Evolutionary conservation across 1,140 invertebrate species (phyloP), one percentile per base, ranked within the genome.

Genomic region (Hirudo medicinalis): DNA sequence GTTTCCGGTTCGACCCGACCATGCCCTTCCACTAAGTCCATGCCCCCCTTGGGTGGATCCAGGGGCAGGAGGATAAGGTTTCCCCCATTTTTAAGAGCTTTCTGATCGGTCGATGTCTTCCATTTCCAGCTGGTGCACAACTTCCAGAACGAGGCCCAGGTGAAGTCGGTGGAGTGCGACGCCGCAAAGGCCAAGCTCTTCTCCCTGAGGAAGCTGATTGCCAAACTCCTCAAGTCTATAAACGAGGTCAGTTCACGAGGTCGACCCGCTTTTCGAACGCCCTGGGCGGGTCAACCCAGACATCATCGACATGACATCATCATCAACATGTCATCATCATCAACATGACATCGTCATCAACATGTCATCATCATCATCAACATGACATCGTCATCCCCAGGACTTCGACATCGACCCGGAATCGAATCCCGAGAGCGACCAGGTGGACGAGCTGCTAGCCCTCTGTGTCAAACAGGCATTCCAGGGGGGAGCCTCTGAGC

Each of bases 401-500:
- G 80, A 81, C 32, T 80, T 81, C 74, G 79, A 81, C 71, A 80
- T 81, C 73, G 80, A 81, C 73, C 79, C 79, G 43, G 79, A 81
- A 43, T 76, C 76, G 36, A 63, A 63, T n/a, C 57, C 57, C 22
- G 78, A 79, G 71, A 78, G 77, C 17, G 79, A 80, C 60, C 80
- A 81, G 72, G 80, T 81, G 13, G 80, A 81, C 71, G 79, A 80
- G 73, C 76, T 81, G 22, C 70, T 81, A 36, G 77, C 77, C 43
- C 77, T 78, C 20, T 81, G 80, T 75, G 78, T 81, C 15, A 75
- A 76, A 53, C 79, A 80, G 67, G 79, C 79, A n/a, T 74, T 76
- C 43, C 79, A 79, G 71, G 75, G 76, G 53, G 49, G n/a, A 9
- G 22, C 32, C 6, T n/a, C 40, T 2, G 69, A 70, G 43, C 36